Evolutionary conservation across 1,140 invertebrate species (phyloP), one percentile per base, ranked within the genome.

Genomic region (Eurosta solidaginis): DNA sequence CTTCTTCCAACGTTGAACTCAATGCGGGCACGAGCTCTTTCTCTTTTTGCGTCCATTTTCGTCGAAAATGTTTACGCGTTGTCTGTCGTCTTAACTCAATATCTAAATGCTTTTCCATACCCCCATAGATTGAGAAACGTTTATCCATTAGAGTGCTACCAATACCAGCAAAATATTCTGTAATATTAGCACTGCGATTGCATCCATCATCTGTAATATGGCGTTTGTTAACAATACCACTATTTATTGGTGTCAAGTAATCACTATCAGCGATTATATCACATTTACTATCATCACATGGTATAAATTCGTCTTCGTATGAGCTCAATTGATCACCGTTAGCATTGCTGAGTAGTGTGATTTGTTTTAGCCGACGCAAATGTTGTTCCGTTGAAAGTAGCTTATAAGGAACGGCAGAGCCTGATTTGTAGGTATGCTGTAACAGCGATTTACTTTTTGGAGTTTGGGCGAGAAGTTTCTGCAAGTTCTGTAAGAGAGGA

Each of bases 391-490:
- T n/a, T 79, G 82, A 81, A n/a, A 84, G 29, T 6, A 83, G 54
- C 0, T 78, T 78, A 54, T 87, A 87, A 2, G 85, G 81, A 3
- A 80, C 49, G 36, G 78, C 5, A 45, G 73, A 2, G 49, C 25
- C 36, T 36, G 59, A 68, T 7, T 20, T 68, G 59, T 40, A 25
- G 50, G 25, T 29, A 75, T 75, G 29, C 81, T 82, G 74, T 54
- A 42, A 50, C 74, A 75, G 74, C 33, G 77, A 78, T 49, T 82
- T 82, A 59, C 76, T 83, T 50, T 85, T 86, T 45, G 84, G 85
- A 76, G 82, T 79, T 83, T 85, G 83, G 76, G 85, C 85, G 80
- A 87, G 74, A 54, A 87, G 82, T 80, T 84, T 83, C 82, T 87
- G 83, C 68, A 88, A 82, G 74, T 85, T 85, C 85, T 88, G n/a